Evolutionary conservation across 2,888 invertebrate genomes (phyloP), one percentile per base, ranked within the genome.

Genomic region (Portevinia maculata): DNA sequence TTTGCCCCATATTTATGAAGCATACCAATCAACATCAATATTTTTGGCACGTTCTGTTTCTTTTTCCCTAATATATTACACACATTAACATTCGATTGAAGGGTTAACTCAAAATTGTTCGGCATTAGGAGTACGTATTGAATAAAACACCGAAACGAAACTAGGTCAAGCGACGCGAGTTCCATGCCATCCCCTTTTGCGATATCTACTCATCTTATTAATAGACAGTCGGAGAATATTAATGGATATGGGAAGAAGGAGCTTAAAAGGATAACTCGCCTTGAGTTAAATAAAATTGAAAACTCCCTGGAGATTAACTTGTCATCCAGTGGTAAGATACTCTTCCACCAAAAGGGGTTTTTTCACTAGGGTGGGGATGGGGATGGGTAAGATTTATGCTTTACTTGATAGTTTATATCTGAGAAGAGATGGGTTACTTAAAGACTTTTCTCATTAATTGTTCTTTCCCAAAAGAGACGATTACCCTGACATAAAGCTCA

Each of bases 231-330:
- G 37, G 13, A 13, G 13, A 11, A 37, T 37, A 6, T 1, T 13
- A 13, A 37, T 13, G n/a, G n/a, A 13, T 7, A 37, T n/a, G 13
- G 1, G 37, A 1, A 1, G 37, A 3, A 37, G n/a, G 13, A n/a
- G 37, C n/a, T 37, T 37, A 37, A 37, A 37, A n/a, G 37, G 37
- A 37, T 37, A 37, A 37, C 37, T 37, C n/a, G 13, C 5, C 13
- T 11, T n/a, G 1, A n/a, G 37, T 37, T 37, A 37, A 37, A 13
- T 37, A 37, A 37, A 37, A 37, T 13, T 37, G 13, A 13, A 37
- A 37, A 37, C 5, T 37, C 37, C 13, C 37, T 13, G 6, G 37
- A 6, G 37, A 37, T 13, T 13, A 37, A 37, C 37, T 13, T 37
- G 37, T 37, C 37, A 13, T 37, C 37, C 1, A 37, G n/a, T n/a